Base-by-base conservation (phyloP, 1,140 invertebrate species). In the Gonatopus flavifemur region DNA sequence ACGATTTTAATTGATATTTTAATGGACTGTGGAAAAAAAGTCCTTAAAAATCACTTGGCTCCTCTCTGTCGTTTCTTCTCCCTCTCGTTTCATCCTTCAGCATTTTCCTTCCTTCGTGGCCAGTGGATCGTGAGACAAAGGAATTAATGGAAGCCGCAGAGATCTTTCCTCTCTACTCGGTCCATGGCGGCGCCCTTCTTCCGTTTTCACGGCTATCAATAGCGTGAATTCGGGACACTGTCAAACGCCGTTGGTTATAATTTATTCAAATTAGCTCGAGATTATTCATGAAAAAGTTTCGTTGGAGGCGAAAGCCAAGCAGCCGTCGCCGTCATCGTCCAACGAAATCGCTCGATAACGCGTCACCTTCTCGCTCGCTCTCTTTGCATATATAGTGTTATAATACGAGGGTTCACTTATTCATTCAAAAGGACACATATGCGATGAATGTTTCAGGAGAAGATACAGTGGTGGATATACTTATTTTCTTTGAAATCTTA, bases 81-180 rank as follows among this genome's bases (percentile, higher is more conserved):
- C n/a, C n/a, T n/a, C n/a, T n/a, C n/a, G 12, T 16, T 41, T 28
- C 24, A 57, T 62, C 54, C 59, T 49, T 53, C 56, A 54, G 2
- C 19, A 22, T 24, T 58, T 59, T 60, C 56, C 49, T 52, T 55
- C 55, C 56, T 56, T 52, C 41, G 40, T n/a, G n/a, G n/a, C n/a
- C n/a, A n/a, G n/a, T n/a, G 59, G 47, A 50, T 48, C 52, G 48
- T 39, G 67, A 76, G 63, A 77, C 73, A 77, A 77, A 75, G 65
- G 71, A 74, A 72, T 76, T 74, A 75, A 77, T 75, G 70, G 69
- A 74, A 76, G 67, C 70, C 72, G 53, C 64, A 68, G 62, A 72
- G 56, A 62, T 57, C 42, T 30, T 49, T 50, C 41, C 45, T 37
- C 40, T 48, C 52, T 48, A 37, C 36, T 55, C 37, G 25, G 38